Evolutionary conservation across 1,140 invertebrate genomes (phyloP).

Genomic region (Sarcophaga peregrina): DNA sequence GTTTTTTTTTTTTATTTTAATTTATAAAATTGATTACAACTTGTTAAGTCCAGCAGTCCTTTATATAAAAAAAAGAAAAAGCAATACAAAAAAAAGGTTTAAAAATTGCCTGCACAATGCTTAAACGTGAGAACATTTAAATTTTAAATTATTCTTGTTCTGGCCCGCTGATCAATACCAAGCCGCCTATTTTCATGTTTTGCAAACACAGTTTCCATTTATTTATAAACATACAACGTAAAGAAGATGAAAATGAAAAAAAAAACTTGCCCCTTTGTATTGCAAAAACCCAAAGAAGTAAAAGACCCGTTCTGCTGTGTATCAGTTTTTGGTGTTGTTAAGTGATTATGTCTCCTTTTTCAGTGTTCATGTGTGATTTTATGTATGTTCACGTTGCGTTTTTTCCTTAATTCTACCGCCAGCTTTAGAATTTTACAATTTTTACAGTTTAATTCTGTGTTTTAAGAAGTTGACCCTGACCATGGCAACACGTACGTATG

Average conservation of each 20-base stretch:
- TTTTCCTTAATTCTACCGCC: background rate
- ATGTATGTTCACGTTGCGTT: background rate
- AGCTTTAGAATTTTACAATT: background rate
- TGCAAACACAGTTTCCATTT: too few species aligned
- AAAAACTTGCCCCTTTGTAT: background rate
- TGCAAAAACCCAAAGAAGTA: background rate
- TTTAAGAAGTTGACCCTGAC: conserved; percentile 1
- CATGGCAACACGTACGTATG: conserved; percentile 7
- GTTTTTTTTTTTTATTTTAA: background rate
- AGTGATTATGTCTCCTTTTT: conserved; percentile 21
- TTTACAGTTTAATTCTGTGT: background rate
- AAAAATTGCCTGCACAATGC: background rate
- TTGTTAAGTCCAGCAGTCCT: background rate
- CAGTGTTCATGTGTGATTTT: background rate
- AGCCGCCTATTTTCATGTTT: background rate
- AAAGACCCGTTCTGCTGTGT: background rate
- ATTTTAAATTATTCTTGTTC: background rate
- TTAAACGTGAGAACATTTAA: conserved; percentile 27
- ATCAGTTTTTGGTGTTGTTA: background rate
- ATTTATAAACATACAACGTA: background rate
- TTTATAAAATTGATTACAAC: conserved; percentile 18
- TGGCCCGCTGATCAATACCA: background rate
- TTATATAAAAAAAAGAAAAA: background rate
- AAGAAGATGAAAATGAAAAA: background rate
- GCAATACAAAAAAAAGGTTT: background rate